phyloP scores from a whole-genome alignment of 1,140 invertebrate genomes.

The Drusus annulatus region DNA sequence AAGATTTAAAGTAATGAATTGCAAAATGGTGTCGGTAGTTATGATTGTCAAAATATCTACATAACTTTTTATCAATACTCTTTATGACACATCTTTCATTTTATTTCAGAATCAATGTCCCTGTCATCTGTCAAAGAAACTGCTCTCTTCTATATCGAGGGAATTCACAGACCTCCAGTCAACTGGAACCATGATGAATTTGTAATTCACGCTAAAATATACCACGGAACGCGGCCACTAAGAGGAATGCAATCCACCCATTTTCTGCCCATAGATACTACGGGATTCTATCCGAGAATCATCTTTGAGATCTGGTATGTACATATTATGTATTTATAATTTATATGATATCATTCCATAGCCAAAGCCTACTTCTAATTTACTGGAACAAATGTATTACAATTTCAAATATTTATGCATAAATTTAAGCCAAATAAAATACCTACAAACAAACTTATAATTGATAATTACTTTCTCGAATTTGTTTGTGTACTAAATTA shows the following conservation, averaged over 20 bases:
- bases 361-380: too few species aligned
- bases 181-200: constrained; percentile 91
- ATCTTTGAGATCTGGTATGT: constrained; percentile 88
- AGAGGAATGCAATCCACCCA: constrained; percentile 79
- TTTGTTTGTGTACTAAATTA: too few species aligned
- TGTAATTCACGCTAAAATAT: constrained; percentile 86
- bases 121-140: constrained; percentile 83
- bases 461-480: too few species aligned
- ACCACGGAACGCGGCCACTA: constrained; percentile 87
- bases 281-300: constrained; percentile 83
- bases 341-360: too few species aligned
- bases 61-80: too few species aligned
- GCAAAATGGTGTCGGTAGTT: too few species aligned
- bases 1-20: not conserved
- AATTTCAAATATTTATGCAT: too few species aligned
- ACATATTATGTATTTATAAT: not conserved
- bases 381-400: too few species aligned
- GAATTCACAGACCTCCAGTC: constrained; percentile 84
- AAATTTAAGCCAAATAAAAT: too few species aligned
- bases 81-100: too few species aligned
- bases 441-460: too few species aligned
- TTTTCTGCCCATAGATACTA: constrained; percentile 74
- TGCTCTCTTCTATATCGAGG: constrained; percentile 86
- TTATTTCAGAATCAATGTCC: constrained; percentile 76
- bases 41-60: too few species aligned